Percentiles rank a stretch among this genome's conserved stretches.
Evolutionary conservation across 1,140 invertebrate species (phyloP).

Genomic region (Lucilia cuprina): DNA sequence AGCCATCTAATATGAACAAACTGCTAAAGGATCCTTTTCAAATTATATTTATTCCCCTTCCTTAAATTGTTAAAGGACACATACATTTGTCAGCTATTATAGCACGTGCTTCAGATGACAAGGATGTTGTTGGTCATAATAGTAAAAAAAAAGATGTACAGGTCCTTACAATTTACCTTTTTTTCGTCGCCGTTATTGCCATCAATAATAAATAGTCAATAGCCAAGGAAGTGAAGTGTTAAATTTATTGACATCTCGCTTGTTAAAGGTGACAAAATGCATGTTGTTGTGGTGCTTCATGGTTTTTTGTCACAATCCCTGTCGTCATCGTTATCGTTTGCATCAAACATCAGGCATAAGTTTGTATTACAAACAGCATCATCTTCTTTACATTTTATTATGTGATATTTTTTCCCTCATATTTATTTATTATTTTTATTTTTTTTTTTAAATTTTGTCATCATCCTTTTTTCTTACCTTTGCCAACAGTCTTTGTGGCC

Average conservation of each 20-base stretch:
- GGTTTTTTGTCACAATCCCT: neutral
- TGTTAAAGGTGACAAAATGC: constrained; percentile 31
- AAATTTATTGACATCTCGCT: constrained; percentile 25
- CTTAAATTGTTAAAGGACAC: neutral
- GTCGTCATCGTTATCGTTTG: constrained; percentile 15
- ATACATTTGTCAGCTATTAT: neutral
- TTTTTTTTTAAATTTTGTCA: constrained; percentile 7
- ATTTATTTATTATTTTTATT: neutral
- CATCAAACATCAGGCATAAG: constrained; percentile 3
- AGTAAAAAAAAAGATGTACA: neutral
- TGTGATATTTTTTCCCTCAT: neutral
- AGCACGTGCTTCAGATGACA: neutral
- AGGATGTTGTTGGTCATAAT: neutral
- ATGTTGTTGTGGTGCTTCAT: neutral
- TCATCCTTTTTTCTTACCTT: neutral
- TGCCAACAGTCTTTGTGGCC: neutral
- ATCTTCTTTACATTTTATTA: neutral
- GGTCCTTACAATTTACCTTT: neutral
- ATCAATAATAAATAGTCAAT: neutral
- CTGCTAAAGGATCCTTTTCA: neutral
- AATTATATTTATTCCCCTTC: neutral
- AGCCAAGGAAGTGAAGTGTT: neutral
- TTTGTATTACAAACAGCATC: neutral
- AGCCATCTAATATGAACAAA: neutral
- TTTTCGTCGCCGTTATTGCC: neutral